Evolutionary conservation across 2,797 vertebrate genomes (phyloP), one percentile per base, ranked within the genome.

Genomic region (Poeciliopsis gracilis): DNA sequence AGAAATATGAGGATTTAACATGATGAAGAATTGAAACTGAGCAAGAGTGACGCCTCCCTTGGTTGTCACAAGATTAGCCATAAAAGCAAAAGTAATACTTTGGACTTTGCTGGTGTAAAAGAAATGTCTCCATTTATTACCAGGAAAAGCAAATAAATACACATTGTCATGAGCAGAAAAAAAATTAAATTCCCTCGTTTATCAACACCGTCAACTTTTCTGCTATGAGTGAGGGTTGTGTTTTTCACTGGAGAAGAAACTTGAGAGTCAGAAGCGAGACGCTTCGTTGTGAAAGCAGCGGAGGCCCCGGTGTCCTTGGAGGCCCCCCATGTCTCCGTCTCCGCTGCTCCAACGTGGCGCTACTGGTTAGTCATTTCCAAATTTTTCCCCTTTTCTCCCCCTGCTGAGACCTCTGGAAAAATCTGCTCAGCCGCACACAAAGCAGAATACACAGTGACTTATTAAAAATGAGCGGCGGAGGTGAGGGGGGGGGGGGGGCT

Each of bases 341-440:
- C 66, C 80, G 28, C 63, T 57, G 80, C 87, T 90, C 80, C 83
- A 78, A 90, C 88, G 75, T 85, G 77, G 74, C 83, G 81, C 63
- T 84, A 72, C 66, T 91, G 82, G 90, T 95, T 95, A 94, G 94
- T 92, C 85, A 95, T 95, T 95, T 91, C 82, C 69, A 8, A 84
- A 77, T 33, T 69, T 86, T 75, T 76, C 67, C 81, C 53, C 84
- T 73, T 79, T 87, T 86, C 82, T 84, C 81, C 75, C 82, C 74
- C 73, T 75, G 79, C 84, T 89, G 78, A 93, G 92, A 92, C 92
- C 90, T 82, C 49, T 91, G 87, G 88, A 80, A 86, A 25, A 70
- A 70, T 43, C 80, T 4, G 66, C 76, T 61, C 43, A 75, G 83
- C 85, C 80, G 74, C 83, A 72, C 88, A 86, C 86, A 90, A 78